Percentiles rank a stretch among this genome's conserved stretches.
These are phyloP conservation scores for Cerceris rybyensis DNA, from an alignment of 2,888 invertebrate genomes.

Conservation along the genomic window DNA sequence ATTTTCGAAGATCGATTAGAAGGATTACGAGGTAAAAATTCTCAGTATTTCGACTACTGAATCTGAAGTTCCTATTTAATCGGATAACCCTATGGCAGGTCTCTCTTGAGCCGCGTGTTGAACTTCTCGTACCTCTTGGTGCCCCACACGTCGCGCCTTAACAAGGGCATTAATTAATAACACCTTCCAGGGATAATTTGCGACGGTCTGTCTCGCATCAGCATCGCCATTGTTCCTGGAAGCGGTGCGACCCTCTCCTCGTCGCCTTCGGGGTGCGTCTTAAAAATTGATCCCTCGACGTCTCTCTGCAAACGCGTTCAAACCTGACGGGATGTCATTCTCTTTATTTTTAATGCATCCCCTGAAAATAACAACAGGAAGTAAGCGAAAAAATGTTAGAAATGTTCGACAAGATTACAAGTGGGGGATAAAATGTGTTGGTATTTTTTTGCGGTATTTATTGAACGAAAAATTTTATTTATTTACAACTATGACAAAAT, in stretches of 20 bases:
- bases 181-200: slow-evolving; percentile 65
- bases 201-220: slow-evolving; percentile 52
- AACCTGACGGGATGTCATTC: slow-evolving; percentile 13
- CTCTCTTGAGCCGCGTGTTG: slow-evolving; percentile 7
- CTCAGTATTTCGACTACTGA: neutral
- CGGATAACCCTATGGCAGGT: neutral
- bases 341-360: slow-evolving; percentile 14
- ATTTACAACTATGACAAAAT: too few relatives aligned
- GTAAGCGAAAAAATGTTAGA: slow-evolving; percentile 15
- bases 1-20: too few relatives aligned
- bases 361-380: slow-evolving; percentile 32
- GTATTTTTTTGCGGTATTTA: neutral
- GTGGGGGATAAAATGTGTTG: neutral
- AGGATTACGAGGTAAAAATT: neutral
- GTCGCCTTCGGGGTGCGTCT: slow-evolving; percentile 35
- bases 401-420: neutral
- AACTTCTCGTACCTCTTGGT: slow-evolving; percentile 11
- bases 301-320: neutral
- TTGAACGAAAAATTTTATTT: neutral
- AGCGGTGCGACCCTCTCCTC: slow-evolving; percentile 21
- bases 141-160: slow-evolving; percentile 45
- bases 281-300: slow-evolving; percentile 54
- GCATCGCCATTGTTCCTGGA: slow-evolving; percentile 55
- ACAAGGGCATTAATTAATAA: slow-evolving; percentile 68
- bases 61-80: neutral